A percentile compares a stretch with the other conserved stretches of the same genome.
These are phyloP conservation scores for Fringilla coelebs DNA, from an alignment of 2,797 vertebrate species.

Conservation along the genomic window DNA sequence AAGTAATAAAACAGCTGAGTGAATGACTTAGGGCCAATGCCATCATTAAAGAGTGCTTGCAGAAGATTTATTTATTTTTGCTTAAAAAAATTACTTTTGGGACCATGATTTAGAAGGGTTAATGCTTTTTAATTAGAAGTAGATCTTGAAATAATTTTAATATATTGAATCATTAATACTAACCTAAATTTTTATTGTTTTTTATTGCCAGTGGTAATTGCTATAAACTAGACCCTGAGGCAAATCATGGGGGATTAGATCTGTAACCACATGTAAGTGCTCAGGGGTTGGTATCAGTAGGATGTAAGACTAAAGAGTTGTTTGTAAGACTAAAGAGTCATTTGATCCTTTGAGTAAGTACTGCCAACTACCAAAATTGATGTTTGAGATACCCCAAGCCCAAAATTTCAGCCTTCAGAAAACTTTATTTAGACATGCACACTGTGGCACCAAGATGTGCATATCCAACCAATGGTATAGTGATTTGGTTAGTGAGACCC, in stretches of 20 bases:
- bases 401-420: not conserved
- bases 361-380: not conserved
- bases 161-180: not conserved
- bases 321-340: not conserved
- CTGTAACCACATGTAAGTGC: not conserved
- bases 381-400: not conserved
- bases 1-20: slow-evolving; percentile 77
- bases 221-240: not conserved
- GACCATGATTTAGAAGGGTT: not conserved
- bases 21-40: slow-evolving; percentile 69
- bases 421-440: not conserved
- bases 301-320: not conserved
- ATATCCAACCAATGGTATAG: rapidly evolving
- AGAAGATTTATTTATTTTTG: slow-evolving; percentile 21
- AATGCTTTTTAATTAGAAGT: not conserved
- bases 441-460: not conserved
- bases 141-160: not conserved
- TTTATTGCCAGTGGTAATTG: not conserved
- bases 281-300: not conserved
- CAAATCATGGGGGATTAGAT: not conserved
- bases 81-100: slow-evolving; percentile 24
- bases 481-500: not conserved
- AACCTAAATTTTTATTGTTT: not conserved
- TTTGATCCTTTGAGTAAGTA: not conserved
- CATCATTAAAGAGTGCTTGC: slow-evolving; percentile 55